Evolutionary conservation across 1,140 invertebrate species (phyloP).

Genomic region (Amphibalanus amphitrite): DNA sequence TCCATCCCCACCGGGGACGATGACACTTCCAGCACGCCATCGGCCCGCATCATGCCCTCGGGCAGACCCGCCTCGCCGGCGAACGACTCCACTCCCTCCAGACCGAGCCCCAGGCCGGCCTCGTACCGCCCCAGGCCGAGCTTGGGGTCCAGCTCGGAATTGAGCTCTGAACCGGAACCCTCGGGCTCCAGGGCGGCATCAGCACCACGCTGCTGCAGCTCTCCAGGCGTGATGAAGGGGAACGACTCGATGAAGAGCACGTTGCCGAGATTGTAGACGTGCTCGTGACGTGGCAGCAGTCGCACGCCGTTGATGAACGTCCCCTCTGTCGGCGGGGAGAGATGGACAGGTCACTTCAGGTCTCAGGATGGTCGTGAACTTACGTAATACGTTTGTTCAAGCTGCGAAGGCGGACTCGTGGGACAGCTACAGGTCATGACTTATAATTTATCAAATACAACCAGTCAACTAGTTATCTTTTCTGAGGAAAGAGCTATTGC

Average conservation of each 20-base stretch:
- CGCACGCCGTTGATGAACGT: slow-evolving; percentile 11
- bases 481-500: too few relatives aligned
- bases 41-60: background rate
- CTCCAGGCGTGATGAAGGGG: background rate
- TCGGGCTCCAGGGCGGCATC: background rate
- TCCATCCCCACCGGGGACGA: background rate
- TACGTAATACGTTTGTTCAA: too few relatives aligned
- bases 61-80: background rate
- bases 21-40: background rate
- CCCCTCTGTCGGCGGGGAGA: background rate
- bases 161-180: background rate
- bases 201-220: background rate
- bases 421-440: too few relatives aligned
- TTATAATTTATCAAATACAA: too few relatives aligned
- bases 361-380: too few relatives aligned
- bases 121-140: too few relatives aligned
- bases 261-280: slow-evolving; percentile 12
- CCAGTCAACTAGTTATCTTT: too few relatives aligned
- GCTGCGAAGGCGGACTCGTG: too few relatives aligned
- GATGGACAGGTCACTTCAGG: background rate
- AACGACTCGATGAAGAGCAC: slow-evolving; percentile 11
- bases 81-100: background rate
- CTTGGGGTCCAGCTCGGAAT: too few relatives aligned
- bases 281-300: slow-evolving; percentile 11
- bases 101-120: background rate